A percentile compares a stretch with the other conserved stretches of the same genome.
Evolutionary conservation across 64 coral and sea anemone genomes (phyloP).

Genomic region (Astreopora myriophthalma): DNA sequence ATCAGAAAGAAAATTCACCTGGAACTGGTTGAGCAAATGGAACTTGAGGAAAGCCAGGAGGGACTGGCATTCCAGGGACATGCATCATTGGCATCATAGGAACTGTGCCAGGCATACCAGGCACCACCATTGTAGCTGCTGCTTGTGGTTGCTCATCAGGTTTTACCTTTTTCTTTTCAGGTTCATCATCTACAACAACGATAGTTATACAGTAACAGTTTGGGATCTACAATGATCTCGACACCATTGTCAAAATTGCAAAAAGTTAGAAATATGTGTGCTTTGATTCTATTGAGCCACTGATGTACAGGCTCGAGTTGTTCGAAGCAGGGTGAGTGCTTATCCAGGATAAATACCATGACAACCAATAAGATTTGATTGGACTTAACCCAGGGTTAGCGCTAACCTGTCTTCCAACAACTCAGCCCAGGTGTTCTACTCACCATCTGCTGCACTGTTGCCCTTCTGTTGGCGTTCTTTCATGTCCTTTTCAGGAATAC

Average conservation of each 20-base stretch:
- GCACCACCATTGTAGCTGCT: not conserved
- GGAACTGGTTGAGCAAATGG: constrained; percentile 46
- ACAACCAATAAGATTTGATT: too few species aligned
- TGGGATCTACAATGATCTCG: too few species aligned
- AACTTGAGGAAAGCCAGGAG: constrained; percentile 72
- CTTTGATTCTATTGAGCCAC: too few species aligned
- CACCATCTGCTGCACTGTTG: constrained; percentile 1
- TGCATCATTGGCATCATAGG: constrained; percentile 76
- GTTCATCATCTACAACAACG: constrained; percentile 55
- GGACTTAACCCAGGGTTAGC: too few species aligned
- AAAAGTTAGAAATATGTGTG: too few species aligned
- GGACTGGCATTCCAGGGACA: constrained; percentile 72
- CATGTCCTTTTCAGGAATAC: constrained; percentile 98
- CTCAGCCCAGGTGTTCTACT: not conserved
- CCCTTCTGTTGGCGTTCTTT: constrained; percentile 89
- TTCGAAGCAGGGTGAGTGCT: too few species aligned
- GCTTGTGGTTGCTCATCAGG: constrained; percentile 13
- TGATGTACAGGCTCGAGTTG: too few species aligned
- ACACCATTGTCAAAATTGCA: too few species aligned
- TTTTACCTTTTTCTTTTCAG: constrained; percentile 72
- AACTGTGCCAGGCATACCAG: constrained; percentile 58
- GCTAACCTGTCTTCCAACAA: too few species aligned
- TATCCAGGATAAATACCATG: too few species aligned
- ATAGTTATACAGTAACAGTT: not conserved
- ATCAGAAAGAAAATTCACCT: not conserved